A percentile compares a stretch with the other conserved stretches of the same genome.
These are phyloP conservation scores for Drosophila erecta DNA, from an alignment of 1,140 invertebrate genomes.

Conservation along the genomic window DNA sequence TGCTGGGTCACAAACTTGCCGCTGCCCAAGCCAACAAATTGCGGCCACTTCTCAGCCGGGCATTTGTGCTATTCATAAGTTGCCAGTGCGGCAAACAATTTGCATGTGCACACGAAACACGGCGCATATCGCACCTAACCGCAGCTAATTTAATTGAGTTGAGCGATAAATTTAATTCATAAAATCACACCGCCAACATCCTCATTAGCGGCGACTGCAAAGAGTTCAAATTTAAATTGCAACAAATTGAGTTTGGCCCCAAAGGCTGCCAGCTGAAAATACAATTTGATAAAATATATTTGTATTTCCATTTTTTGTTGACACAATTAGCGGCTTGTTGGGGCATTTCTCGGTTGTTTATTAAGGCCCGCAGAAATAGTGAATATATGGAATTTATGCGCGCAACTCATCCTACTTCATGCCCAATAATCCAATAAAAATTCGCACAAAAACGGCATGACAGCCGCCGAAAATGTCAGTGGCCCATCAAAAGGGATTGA, in stretches of 20 bases:
- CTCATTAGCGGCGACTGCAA: slow-evolving; percentile 27
- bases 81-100: slow-evolving; percentile 29
- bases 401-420: slow-evolving; percentile 17
- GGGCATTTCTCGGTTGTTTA: slow-evolving; percentile 13
- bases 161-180: slow-evolving; percentile 46
- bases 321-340: slow-evolving; percentile 35
- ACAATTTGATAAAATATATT: slow-evolving; percentile 37
- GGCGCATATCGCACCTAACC: slow-evolving; percentile 4
- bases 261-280: slow-evolving; percentile 8
- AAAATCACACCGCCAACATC: slow-evolving; percentile 17
- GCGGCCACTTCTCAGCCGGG: slow-evolving; percentile 22
- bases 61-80: slow-evolving; percentile 37
- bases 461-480: slow-evolving; percentile 68
- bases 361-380: not conserved
- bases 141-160: slow-evolving; percentile 41
- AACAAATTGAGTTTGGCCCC: slow-evolving; percentile 25
- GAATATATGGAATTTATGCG: slow-evolving; percentile 21
- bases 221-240: slow-evolving; percentile 26
- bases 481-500: slow-evolving; percentile 69
- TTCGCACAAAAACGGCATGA: slow-evolving; percentile 63
- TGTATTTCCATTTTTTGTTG: slow-evolving; percentile 4
- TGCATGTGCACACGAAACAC: slow-evolving; percentile 1
- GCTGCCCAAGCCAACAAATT: slow-evolving; percentile 29
- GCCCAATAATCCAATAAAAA: slow-evolving; percentile 63
- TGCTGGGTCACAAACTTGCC: slow-evolving; percentile 14